Evolutionary conservation across 1,140 invertebrate genomes (phyloP).

Genomic region (Scylla paramamosain): DNA sequence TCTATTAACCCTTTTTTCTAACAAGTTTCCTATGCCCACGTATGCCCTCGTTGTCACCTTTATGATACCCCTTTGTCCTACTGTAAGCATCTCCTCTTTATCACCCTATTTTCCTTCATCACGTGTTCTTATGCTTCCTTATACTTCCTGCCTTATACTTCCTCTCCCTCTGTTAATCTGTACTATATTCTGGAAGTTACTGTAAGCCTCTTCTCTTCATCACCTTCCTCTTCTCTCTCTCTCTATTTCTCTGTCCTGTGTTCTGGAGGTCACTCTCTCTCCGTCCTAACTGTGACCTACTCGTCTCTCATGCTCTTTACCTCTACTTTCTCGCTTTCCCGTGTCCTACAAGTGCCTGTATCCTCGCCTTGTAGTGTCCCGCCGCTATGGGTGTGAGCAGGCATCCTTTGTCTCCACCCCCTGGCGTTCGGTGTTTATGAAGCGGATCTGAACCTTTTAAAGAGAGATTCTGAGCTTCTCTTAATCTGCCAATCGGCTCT

Average conservation of each 20-base stretch:
- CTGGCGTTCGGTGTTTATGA: not conserved
- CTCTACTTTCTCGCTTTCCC: not conserved
- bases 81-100: too few relatives aligned
- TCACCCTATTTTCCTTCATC: too few relatives aligned
- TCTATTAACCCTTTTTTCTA: too few relatives aligned
- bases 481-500: not conserved
- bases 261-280: not conserved
- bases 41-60: too few relatives aligned
- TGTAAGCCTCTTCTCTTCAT: constrained; percentile 37
- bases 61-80: too few relatives aligned
- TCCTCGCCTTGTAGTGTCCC: not conserved
- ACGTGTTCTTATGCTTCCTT: too few relatives aligned
- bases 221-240: not conserved
- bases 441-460: constrained; percentile 2
- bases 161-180: not conserved
- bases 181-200: not conserved
- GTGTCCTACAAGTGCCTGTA: not conserved
- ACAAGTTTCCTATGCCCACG: too few relatives aligned
- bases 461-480: not conserved
- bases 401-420: not conserved
- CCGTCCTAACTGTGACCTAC: too few relatives aligned
- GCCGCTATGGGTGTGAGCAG: not conserved
- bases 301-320: too few relatives aligned
- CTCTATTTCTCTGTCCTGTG: not conserved
- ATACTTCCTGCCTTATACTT: too few relatives aligned